Conservation (phyloP, 2,113 vertebrate species). For the Sitta europaea region DNA sequence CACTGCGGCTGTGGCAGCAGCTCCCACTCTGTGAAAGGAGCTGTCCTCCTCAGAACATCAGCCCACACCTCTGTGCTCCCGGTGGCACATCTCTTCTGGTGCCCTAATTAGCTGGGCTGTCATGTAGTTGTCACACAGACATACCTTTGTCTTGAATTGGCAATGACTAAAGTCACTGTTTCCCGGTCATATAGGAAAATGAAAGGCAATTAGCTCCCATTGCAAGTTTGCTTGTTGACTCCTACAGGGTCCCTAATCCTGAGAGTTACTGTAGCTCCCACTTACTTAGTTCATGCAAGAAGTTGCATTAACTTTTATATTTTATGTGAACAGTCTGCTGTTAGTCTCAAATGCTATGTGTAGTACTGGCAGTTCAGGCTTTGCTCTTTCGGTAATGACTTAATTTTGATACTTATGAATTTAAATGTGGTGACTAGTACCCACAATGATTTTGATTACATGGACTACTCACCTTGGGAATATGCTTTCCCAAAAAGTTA, state of each 20-base stretch:
- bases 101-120: not conserved
- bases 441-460: not conserved
- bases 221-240: not conserved
- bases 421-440: not conserved
- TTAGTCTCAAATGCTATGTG: not conserved
- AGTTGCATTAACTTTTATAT: not conserved
- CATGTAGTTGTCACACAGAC: not conserved
- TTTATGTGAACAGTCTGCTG: not conserved
- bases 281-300: not conserved
- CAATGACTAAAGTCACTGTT: not conserved
- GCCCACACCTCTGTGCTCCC: not conserved
- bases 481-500: not conserved
- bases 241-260: not conserved
- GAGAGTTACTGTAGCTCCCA: not conserved
- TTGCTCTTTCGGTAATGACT: not conserved
- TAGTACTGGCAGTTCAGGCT: not conserved
- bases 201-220: not conserved
- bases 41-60: not conserved
- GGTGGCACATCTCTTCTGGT: not conserved
- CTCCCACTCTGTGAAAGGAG: not conserved
- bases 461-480: not conserved
- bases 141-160: not conserved
- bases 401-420: not conserved
- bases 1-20: not conserved
- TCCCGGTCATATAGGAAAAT: not conserved